Percentiles rank a stretch among this genome's conserved stretches.
Evolutionary conservation across 1,140 invertebrate species (phyloP).

Genomic region (Panonychus citri): DNA sequence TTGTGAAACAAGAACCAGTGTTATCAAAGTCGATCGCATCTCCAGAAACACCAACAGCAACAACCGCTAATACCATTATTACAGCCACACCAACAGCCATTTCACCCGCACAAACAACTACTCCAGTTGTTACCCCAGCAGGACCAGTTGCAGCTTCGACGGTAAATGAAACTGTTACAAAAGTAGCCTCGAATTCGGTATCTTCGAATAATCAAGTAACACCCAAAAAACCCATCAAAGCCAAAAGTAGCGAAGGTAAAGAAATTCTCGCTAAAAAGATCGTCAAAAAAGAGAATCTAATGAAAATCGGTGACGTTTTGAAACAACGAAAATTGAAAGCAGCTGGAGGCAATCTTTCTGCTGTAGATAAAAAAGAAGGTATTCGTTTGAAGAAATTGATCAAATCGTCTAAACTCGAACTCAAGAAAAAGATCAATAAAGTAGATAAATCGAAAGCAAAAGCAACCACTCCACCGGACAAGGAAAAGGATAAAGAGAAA

Average conservation of each 20-base stretch:
- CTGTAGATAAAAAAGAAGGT: constrained; percentile 1
- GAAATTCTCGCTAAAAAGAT: neutral
- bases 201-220: neutral
- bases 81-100: neutral
- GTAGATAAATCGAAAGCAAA: neutral
- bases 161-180: no score
- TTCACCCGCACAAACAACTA: neutral
- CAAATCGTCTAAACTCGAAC: constrained; percentile 6
- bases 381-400: constrained; percentile 7
- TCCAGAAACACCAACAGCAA: neutral
- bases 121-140: neutral
- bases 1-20: neutral
- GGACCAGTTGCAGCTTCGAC: neutral
- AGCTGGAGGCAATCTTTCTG: neutral
- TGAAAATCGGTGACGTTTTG: neutral
- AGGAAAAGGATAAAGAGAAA: neutral
- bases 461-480: neutral
- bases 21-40: neutral
- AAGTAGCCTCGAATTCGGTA: neutral
- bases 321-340: neutral
- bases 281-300: neutral
- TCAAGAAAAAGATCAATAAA: constrained; percentile 4
- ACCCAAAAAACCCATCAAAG: neutral
- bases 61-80: neutral
- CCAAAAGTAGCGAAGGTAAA: neutral